phyloP scores from a whole-genome alignment of 2,888 invertebrate genomes.

The Hoplodrina blanda region DNA sequence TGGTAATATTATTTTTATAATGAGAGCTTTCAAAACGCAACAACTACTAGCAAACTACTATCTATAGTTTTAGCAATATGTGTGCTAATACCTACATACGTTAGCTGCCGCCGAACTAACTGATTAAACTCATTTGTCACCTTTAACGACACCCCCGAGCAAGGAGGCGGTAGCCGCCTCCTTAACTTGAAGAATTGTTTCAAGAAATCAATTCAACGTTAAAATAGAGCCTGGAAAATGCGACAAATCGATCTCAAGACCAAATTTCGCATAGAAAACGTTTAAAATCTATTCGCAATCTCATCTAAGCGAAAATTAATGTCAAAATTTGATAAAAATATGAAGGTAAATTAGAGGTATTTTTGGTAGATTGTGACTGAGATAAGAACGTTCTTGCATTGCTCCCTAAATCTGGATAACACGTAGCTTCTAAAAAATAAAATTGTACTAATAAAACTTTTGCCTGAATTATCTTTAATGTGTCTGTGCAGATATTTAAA shows the following conservation, averaged over 20 bases:
- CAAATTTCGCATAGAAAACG: background rate
- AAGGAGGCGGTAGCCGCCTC: slow-evolving; percentile 15
- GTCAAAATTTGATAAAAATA: no score
- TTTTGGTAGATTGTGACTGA: no score
- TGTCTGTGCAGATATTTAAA: background rate
- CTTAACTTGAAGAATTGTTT: slow-evolving; percentile 44
- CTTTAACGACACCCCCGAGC: slow-evolving; percentile 30
- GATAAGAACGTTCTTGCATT: background rate
- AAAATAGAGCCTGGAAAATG: background rate
- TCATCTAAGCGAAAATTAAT: no score
- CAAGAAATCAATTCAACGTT: slow-evolving; percentile 30
- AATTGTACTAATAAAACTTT: no score
- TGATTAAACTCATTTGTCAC: slow-evolving; percentile 50
- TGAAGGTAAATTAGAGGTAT: no score
- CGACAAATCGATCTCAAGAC: background rate
- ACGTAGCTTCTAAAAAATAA: no score
- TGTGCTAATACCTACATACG: background rate
- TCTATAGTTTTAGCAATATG: background rate
- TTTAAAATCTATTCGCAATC: background rate
- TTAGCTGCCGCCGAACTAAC: slow-evolving; percentile 17
- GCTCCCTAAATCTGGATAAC: background rate
- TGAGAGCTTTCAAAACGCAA: no score
- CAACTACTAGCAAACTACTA: background rate
- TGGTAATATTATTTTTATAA: no score
- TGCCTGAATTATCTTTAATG: no score